These are phyloP conservation scores for Meteorus cinctellus DNA, from an alignment of 2,888 invertebrate genomes.

Conservation along the genomic window DNA sequence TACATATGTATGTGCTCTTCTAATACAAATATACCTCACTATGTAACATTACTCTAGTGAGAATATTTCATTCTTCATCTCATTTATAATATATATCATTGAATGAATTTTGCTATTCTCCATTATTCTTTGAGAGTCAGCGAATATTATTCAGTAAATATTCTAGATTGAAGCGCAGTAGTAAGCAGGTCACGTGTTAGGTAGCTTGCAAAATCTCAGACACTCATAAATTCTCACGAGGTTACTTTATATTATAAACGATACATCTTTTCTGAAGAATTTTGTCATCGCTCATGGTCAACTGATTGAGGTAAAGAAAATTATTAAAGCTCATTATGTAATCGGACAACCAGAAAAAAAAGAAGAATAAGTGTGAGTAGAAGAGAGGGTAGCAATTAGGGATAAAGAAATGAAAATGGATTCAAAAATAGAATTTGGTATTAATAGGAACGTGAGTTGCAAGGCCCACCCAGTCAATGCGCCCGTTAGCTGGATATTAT, in stretches of 20 bases:
- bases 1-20: neutral
- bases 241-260: neutral
- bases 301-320: neutral
- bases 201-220: slow-evolving; percentile 27
- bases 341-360: neutral
- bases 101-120: slow-evolving; percentile 21
- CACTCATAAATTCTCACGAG: slow-evolving; percentile 9
- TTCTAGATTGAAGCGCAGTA: neutral
- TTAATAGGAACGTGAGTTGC: slow-evolving; percentile 47
- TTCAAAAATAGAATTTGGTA: slow-evolving; percentile 2
- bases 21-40: neutral
- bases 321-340: too few relatives aligned
- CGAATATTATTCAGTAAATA: neutral
- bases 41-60: neutral
- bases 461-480: slow-evolving; percentile 60
- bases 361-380: neutral
- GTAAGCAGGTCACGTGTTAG: slow-evolving; percentile 29
- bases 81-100: slow-evolving; percentile 17
- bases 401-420: neutral
- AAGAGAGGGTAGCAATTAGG: neutral
- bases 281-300: neutral
- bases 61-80: neutral
- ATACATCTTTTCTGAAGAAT: neutral
- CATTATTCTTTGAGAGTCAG: neutral
- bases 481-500: slow-evolving; percentile 64